phyloP scores from a whole-genome alignment of 2,888 invertebrate genomes.

The Micropterix aruncella region DNA sequence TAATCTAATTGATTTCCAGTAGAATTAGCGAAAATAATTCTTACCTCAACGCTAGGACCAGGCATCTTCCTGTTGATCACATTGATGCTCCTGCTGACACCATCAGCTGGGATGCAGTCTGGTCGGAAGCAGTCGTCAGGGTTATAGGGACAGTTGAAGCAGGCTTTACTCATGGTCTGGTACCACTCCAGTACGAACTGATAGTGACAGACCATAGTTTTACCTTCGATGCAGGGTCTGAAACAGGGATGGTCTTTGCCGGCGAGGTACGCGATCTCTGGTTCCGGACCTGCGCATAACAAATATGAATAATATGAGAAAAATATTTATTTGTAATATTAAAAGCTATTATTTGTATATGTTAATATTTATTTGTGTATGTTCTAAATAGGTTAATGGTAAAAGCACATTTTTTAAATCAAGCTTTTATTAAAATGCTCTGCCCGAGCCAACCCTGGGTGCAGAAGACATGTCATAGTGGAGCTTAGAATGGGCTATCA shows the following conservation, averaged over 20 bases:
- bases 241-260: slow-evolving; percentile 44
- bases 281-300: too few species aligned
- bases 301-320: too few species aligned
- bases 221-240: slow-evolving; percentile 46
- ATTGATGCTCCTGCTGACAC: slow-evolving; percentile 57
- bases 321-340: too few species aligned
- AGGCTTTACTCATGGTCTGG: slow-evolving; percentile 78
- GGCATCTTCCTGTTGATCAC: slow-evolving; percentile 80
- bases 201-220: slow-evolving; percentile 56
- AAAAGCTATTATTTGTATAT: too few species aligned
- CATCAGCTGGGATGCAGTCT: slow-evolving; percentile 78
- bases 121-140: slow-evolving; percentile 57
- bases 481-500: too few species aligned
- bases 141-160: slow-evolving; percentile 68
- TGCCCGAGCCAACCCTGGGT: too few species aligned
- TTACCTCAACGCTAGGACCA: slow-evolving; percentile 71
- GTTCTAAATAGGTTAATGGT: too few species aligned
- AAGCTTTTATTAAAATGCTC: too few species aligned
- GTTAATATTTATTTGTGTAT: too few species aligned
- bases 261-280: slow-evolving; percentile 25
- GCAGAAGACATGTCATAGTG: too few species aligned
- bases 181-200: slow-evolving; percentile 70
- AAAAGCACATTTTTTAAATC: too few species aligned
- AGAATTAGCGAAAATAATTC: slow-evolving; percentile 8
- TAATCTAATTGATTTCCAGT: too few species aligned